Conservation (phyloP, 2,888 invertebrate genomes). For the Ctenicera cuprea region DNA sequence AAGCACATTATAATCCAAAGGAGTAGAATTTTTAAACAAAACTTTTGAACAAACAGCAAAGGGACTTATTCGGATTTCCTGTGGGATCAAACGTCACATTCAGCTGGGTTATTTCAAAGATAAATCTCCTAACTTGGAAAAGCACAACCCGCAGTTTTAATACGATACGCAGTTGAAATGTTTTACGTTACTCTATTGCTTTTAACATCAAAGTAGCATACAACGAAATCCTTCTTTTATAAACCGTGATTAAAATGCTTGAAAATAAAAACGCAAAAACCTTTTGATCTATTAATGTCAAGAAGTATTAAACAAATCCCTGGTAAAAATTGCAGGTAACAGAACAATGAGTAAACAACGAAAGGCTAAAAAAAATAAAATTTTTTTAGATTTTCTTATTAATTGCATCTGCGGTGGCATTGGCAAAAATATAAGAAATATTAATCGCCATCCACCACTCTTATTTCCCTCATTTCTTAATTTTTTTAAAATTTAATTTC, state of each 20-base stretch:
- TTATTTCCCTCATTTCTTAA: no score
- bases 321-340: no score
- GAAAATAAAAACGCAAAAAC: not conserved
- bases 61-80: slow-evolving; percentile 21
- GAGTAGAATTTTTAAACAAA: slow-evolving; percentile 19
- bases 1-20: slow-evolving; percentile 9
- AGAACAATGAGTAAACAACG: no score
- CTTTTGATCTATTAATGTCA: slow-evolving; percentile 6
- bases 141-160: slow-evolving; percentile 14
- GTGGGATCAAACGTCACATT: slow-evolving; percentile 13
- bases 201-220: slow-evolving; percentile 5
- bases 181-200: not conserved
- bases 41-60: slow-evolving; percentile 13
- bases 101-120: slow-evolving; percentile 25
- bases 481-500: no score
- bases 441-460: no score
- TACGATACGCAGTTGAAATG: not conserved
- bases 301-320: not conserved
- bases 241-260: slow-evolving; percentile 14
- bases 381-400: no score
- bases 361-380: no score
- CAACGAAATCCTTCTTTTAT: not conserved
- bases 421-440: no score
- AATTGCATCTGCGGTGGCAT: no score
- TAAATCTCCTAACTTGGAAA: slow-evolving; percentile 9